Evolutionary conservation across 2,888 invertebrate genomes (phyloP).

Genomic region (Eupithecia inturbata): DNA sequence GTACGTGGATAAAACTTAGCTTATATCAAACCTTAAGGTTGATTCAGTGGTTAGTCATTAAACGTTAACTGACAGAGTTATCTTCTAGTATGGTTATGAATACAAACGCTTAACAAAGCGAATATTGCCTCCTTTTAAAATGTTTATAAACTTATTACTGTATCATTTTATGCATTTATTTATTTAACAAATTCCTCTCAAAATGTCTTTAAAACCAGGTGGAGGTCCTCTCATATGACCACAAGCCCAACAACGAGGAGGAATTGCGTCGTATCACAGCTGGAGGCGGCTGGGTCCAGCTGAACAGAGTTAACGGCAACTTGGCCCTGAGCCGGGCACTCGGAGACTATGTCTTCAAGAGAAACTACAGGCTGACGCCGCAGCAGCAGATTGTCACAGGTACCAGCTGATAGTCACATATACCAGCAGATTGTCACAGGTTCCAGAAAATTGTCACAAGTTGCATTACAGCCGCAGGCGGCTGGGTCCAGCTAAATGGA

Average conservation of each 20-base stretch:
- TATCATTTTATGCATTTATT: too few relatives aligned
- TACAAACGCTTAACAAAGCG: too few relatives aligned
- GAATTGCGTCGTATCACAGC: conserved; percentile 95
- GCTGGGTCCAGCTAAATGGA: conserved; percentile 98
- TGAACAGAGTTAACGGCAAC: conserved; percentile 99
- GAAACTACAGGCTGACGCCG: conserved; percentile 91
- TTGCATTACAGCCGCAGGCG: conserved; percentile 96
- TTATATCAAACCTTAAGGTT: too few relatives aligned
- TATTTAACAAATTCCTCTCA: background rate
- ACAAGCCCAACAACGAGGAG: conserved; percentile 96
- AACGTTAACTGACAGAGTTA: too few relatives aligned
- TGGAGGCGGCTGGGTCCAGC: conserved; percentile 99
- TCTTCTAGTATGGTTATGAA: too few relatives aligned
- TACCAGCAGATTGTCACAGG: conserved; percentile 61
- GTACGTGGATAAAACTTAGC: too few relatives aligned
- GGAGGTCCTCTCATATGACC: conserved; percentile 93
- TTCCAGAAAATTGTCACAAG: conserved; percentile 55
- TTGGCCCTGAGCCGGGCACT: conserved; percentile 97
- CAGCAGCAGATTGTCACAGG: conserved; percentile 99
- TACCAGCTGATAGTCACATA: conserved; percentile 81
- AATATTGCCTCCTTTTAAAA: background rate
- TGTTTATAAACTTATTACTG: too few relatives aligned
- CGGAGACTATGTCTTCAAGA: conserved; percentile 98
- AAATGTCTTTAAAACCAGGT: conserved; percentile 63
- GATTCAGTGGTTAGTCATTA: too few relatives aligned